Evolutionary conservation across 35 echinoderm and acorn worm species (phyloP).

Genomic region (Apostichopus parvimensis): DNA sequence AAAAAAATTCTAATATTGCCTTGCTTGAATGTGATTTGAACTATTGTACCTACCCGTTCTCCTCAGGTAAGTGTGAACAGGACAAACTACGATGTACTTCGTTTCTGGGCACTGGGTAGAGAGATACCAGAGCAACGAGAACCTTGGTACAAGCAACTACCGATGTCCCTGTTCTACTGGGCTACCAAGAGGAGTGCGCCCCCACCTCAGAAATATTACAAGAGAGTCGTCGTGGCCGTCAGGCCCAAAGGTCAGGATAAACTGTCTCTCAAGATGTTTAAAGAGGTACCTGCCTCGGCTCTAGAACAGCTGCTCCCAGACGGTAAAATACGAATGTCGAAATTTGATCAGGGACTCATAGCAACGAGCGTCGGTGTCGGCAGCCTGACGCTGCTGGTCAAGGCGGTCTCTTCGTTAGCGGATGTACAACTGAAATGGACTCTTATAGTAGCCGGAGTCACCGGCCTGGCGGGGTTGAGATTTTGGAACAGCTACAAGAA

Average conservation of each 20-base stretch:
- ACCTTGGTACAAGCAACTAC: slow-evolving; percentile 70
- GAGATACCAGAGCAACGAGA: slow-evolving; percentile 66
- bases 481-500: slow-evolving; percentile 99
- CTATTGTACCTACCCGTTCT: neutral
- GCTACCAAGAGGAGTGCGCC: slow-evolving; percentile 68
- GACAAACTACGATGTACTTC: slow-evolving; percentile 86
- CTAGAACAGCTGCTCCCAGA: slow-evolving; percentile 94
- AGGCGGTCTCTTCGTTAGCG: slow-evolving; percentile 78
- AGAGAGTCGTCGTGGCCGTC: slow-evolving; percentile 89
- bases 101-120: slow-evolving; percentile 96
- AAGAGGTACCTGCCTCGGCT: slow-evolving; percentile 86
- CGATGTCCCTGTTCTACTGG: slow-evolving; percentile 67
- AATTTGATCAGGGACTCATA: slow-evolving; percentile 83
- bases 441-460: slow-evolving; percentile 67
- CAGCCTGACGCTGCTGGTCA: slow-evolving; percentile 73
- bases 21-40: too few relatives aligned
- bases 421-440: slow-evolving; percentile 94
- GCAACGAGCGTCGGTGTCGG: slow-evolving; percentile 69
- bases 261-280: slow-evolving; percentile 97
- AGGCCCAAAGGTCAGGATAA: slow-evolving; percentile 84
- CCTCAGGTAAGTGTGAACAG: slow-evolving; percentile 87
- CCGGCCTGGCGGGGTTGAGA: slow-evolving; percentile 72
- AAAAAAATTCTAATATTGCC: too few relatives aligned
- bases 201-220: slow-evolving; percentile 81
- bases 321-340: slow-evolving; percentile 92